Base-by-base conservation (phyloP, 2,113 vertebrate genomes). In the Neotoma lepida region DNA sequence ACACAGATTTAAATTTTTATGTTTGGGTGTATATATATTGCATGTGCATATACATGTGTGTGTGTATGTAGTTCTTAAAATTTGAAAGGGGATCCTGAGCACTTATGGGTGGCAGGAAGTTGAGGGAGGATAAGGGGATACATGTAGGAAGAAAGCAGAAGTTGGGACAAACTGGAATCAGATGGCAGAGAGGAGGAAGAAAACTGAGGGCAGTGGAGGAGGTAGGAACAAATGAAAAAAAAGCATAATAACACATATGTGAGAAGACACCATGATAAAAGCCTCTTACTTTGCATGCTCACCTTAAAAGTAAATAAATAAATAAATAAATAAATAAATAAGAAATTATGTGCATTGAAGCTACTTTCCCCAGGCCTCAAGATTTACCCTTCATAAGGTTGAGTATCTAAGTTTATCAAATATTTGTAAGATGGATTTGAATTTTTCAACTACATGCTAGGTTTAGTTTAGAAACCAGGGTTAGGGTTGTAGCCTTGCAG, bases 361-460 rank as follows among this genome's bases (percentile, higher is more conserved):
- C 15, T 39, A 58, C 51, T 41, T 58, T 14, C 20, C 22, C 15
- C n/a, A 33, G 35, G n/a, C 26, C 63, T 44, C 24, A 77, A 71
- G 71, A 61, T 20, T 61, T 41, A 90, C 44, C 9, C 6, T 89
- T 68, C 30, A 7, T 68, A 70, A 89, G 46, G 39, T 12, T 86
- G 35, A 68, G 10, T 6, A 84, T 56, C 20, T 80, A 86, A 84
- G n/a, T 86, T 85, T 86, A 89, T 73, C 71, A 90, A 92, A 90
- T 9, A 87, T 85, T 94, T 93, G 80, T n/a, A 44, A 66, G 41
- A 71, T 18, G 2, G 6, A 10, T 10, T 41, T 76, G 30, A 81
- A 30, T 35, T 93, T 30, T 9, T 96, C 84, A 73, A 71, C 66
- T 85, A 12, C 9, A 51, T 90, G 58, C 22, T 81, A 86, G 71